Conservation (phyloP, 2,113 vertebrate species). For the Ceyx melanurus region DNA sequence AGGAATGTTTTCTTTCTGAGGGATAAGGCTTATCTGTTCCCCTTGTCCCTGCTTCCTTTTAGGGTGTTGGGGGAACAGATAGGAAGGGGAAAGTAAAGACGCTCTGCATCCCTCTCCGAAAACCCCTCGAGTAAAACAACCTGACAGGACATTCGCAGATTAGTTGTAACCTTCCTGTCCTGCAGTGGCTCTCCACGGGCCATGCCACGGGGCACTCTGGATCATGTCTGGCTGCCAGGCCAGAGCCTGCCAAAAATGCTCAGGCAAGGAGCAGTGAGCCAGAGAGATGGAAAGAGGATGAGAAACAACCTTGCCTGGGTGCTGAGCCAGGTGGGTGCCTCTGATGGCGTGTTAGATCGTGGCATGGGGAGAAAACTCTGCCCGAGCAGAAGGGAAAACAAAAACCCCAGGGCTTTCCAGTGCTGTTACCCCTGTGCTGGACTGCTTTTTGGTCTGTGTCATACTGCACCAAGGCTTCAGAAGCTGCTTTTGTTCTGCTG, state of each 20-base stretch:
- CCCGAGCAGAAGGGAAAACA: not conserved
- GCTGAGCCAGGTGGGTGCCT: not conserved
- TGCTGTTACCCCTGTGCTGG: not conserved
- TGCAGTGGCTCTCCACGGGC: rapidly evolving
- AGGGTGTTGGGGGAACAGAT: not conserved
- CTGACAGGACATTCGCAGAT: not conserved
- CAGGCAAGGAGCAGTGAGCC: not conserved
- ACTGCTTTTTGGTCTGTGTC: not conserved
- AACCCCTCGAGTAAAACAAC: not conserved
- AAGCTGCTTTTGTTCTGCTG: not conserved
- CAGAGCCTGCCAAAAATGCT: not conserved
- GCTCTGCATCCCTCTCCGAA: not conserved
- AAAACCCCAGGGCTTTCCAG: not conserved
- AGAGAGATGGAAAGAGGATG: not conserved
- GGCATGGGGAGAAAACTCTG: not conserved
- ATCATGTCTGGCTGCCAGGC: not conserved
- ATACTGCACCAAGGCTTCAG: not conserved
- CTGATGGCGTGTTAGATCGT: not conserved
- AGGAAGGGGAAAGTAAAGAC: not conserved
- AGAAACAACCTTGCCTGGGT: not conserved
- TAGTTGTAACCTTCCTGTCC: not conserved
- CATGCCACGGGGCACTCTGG: not conserved
- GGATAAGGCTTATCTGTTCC: constrained; percentile 1
- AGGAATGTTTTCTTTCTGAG: not conserved
- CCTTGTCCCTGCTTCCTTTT: not conserved